These are phyloP conservation scores for Channa maculata DNA, from an alignment of 2,113 vertebrate species.

Conservation along the genomic window DNA sequence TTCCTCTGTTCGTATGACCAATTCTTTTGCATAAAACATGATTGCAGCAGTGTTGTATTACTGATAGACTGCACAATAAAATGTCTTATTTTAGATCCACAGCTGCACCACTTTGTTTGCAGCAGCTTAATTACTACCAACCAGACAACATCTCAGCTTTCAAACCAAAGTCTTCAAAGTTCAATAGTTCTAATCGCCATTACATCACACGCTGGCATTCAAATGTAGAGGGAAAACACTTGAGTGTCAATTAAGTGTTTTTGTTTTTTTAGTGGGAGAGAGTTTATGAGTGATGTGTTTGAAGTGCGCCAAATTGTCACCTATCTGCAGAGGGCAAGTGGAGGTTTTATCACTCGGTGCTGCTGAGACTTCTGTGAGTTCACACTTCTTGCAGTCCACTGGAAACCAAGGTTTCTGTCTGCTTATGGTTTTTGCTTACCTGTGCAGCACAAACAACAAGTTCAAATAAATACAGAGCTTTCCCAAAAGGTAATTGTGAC, in stretches of 20 bases:
- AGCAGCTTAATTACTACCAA: conserved; percentile 5
- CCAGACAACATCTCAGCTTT: conserved; percentile 5
- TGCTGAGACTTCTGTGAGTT: background rate
- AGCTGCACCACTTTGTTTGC: conserved; percentile 5
- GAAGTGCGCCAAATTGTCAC: conserved; percentile 23
- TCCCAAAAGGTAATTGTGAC: conserved; percentile 48
- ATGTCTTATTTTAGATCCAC: conserved; percentile 2
- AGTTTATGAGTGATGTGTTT: conserved; percentile 5
- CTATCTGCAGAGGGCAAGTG: conserved; percentile 10
- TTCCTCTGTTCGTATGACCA: background rate
- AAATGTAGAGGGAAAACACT: background rate
- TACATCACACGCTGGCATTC: background rate
- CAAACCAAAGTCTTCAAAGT: background rate
- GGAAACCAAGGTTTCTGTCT: conserved; percentile 26
- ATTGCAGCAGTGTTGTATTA: background rate
- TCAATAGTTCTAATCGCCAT: background rate
- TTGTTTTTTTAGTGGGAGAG: background rate
- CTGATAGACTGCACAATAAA: background rate
- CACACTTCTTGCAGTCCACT: background rate
- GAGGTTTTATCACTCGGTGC: conserved; percentile 1
- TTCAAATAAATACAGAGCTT: conserved; percentile 14
- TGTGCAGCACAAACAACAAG: conserved; percentile 16
- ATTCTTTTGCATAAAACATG: background rate
- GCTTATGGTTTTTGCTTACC: conserved; percentile 19
- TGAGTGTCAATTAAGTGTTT: conserved; percentile 19